Base-by-base conservation (phyloP, 2,797 vertebrate species). In the Luscinia luscinia region DNA sequence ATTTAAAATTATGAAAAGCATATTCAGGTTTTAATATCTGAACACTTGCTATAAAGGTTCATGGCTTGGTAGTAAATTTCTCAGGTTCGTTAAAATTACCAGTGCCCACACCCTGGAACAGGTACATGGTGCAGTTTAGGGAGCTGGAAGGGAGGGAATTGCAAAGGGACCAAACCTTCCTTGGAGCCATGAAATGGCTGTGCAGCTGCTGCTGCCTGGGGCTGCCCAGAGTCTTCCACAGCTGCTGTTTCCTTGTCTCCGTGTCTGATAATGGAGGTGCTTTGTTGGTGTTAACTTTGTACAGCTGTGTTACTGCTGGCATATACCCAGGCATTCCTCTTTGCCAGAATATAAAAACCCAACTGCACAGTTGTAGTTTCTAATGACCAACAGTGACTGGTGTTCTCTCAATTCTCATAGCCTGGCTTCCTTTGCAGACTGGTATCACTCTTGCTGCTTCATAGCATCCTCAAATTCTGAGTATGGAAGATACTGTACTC, bases 21-120 rank as follows among this genome's bases (percentile, higher is more conserved):
- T 57, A n/a, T 63, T 86, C 22, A 61, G 2, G 18, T 82, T 97
- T 87, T 95, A 96, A 81, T 85, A 87, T 75, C 64, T 84, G 40
- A 94, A 67, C 22, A 12, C 48, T 48, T 38, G 16, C 66, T 87
- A 12, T 87, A 84, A 94, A 94, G 59, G 20, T 75, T 95, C 84
- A 84, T 74, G 79, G 32, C 55, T 67, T 52, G 59, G 63, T 86
- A 88, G 40, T 94, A 89, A 95, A 95, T 79, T 83, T 41, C 61
- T 94, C 61, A 78, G 66, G 38, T 91, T 87, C 77, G 74, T 89
- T 87, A 63, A 86, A 87, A 91, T 89, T n/a, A 77, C 49, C 58
- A 52, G 40, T 38, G 49, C 64, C 45, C 4, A 0, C 82, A 46
- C 40, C 41, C 57, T 85, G 75, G 49, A 77, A 91, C 72, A 80